Evolutionary conservation across 2,888 invertebrate genomes (phyloP).

Genomic region (Odontocerum albicorne): DNA sequence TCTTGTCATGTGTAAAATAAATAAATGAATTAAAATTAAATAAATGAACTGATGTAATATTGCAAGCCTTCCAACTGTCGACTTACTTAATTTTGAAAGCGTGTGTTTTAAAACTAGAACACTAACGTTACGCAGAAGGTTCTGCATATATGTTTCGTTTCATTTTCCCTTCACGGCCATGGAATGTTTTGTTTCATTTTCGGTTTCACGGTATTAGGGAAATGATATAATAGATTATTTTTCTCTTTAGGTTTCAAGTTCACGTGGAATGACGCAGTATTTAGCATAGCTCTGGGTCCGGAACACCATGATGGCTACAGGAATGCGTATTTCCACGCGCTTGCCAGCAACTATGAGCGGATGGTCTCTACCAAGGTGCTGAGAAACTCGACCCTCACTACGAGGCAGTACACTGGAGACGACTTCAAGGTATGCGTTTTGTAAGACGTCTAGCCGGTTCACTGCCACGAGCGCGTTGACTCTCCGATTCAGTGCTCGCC

Average conservation of each 20-base stretch:
- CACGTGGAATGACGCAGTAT: conserved; percentile 81
- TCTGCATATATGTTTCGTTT: too few relatives aligned
- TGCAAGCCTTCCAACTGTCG: background rate
- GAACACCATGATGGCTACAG: conserved; percentile 57
- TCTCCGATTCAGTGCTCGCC: too few relatives aligned
- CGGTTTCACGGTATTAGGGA: too few relatives aligned
- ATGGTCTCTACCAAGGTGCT: conserved; percentile 66
- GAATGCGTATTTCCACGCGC: conserved; percentile 74
- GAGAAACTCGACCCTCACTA: conserved; percentile 56
- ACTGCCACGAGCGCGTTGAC: too few relatives aligned
- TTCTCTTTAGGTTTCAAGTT: conserved; percentile 60
- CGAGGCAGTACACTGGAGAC: conserved; percentile 53
- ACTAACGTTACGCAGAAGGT: too few relatives aligned
- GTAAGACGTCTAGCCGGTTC: background rate
- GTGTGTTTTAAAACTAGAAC: too few relatives aligned
- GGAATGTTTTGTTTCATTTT: too few relatives aligned
- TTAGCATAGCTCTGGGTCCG: conserved; percentile 67
- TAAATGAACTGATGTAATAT: too few relatives aligned
- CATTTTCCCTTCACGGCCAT: too few relatives aligned
- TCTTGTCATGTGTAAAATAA: too few relatives aligned
- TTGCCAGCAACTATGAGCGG: conserved; percentile 74
- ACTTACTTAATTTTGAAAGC: background rate
- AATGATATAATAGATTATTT: too few relatives aligned
- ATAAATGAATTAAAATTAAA: too few relatives aligned
- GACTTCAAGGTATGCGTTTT: conserved; percentile 54